These are phyloP conservation scores for Catonia carolina DNA, from an alignment of 2,888 invertebrate genomes.

Conservation along the genomic window DNA sequence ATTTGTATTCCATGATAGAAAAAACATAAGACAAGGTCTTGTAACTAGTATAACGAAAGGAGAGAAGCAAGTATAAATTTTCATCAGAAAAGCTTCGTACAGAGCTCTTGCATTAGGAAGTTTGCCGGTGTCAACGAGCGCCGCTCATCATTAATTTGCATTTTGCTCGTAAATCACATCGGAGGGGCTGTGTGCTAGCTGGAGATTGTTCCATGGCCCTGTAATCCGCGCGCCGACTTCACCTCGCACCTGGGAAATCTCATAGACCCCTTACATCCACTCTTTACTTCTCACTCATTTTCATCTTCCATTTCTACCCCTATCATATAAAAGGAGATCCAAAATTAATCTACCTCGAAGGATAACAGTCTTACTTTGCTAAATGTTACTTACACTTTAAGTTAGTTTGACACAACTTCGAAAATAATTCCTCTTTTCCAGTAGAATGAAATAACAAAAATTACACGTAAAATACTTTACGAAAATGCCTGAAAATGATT, in stretches of 20 bases:
- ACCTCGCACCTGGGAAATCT: conserved; percentile 12
- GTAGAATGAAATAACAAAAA: too few relatives aligned
- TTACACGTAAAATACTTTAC: too few relatives aligned
- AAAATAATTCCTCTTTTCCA: too few relatives aligned
- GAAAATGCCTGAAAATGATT: too few relatives aligned
- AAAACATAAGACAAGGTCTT: too few relatives aligned
- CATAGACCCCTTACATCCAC: not conserved
- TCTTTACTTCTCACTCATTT: not conserved
- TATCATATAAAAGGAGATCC: conserved; percentile 3
- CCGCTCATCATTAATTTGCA: conserved; percentile 13
- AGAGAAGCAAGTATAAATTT: conserved; percentile 2
- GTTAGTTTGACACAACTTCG: too few relatives aligned
- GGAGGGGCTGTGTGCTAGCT: not conserved
- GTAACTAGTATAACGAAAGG: too few relatives aligned
- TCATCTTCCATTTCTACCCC: not conserved
- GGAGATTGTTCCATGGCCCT: conserved; percentile 9
- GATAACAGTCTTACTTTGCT: not conserved
- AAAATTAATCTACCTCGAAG: conserved; percentile 9
- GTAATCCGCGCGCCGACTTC: not conserved
- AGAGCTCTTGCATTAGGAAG: conserved; percentile 15
- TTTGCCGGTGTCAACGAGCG: conserved; percentile 13
- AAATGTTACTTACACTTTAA: too few relatives aligned
- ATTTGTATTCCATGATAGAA: too few relatives aligned
- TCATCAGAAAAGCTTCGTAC: conserved; percentile 11
- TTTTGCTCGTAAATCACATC: conserved; percentile 14